A percentile compares a stretch with the other conserved stretches of the same genome.
Evolutionary conservation across 2,113 vertebrate genomes (phyloP).

Genomic region (Trinectes maculatus): DNA sequence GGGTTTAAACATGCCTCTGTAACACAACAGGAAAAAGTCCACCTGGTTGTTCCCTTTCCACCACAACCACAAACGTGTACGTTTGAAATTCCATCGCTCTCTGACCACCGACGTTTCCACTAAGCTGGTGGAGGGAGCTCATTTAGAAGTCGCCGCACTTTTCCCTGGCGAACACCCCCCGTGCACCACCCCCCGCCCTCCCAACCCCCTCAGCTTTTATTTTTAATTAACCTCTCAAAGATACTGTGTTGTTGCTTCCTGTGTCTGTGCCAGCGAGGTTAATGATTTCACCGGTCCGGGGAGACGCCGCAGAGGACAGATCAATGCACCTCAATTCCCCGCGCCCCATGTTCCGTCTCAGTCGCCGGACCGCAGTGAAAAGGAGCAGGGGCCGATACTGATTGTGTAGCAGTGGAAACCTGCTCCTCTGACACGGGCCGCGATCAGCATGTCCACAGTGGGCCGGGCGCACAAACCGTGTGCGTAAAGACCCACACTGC

Average conservation of each 20-base stretch:
- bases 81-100: not conserved
- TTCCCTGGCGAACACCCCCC: conserved; percentile 74
- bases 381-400: conserved; percentile 59
- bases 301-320: conserved; percentile 78
- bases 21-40: too few species aligned
- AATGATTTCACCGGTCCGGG: conserved; percentile 81
- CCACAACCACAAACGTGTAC: too few species aligned
- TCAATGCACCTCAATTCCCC: conserved; percentile 84
- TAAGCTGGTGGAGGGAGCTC: conserved; percentile 60
- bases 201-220: conserved; percentile 73
- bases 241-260: conserved; percentile 82
- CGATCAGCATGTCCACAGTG: conserved; percentile 47
- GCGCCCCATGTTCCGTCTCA: conserved; percentile 73
- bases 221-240: conserved; percentile 89
- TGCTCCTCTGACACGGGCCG: conserved; percentile 27
- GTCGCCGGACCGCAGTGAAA: conserved; percentile 73
- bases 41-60: too few species aligned
- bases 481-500: conserved; percentile 11
- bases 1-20: not conserved
- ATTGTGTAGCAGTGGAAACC: conserved; percentile 46
- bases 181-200: conserved; percentile 53
- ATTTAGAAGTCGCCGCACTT: conserved; percentile 79
- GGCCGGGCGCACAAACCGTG: conserved; percentile 9
- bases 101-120: conserved; percentile 43
- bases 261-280: conserved; percentile 82